Base-by-base conservation (phyloP, 2,113 vertebrate species). In the Rhodinocichla rosea region DNA sequence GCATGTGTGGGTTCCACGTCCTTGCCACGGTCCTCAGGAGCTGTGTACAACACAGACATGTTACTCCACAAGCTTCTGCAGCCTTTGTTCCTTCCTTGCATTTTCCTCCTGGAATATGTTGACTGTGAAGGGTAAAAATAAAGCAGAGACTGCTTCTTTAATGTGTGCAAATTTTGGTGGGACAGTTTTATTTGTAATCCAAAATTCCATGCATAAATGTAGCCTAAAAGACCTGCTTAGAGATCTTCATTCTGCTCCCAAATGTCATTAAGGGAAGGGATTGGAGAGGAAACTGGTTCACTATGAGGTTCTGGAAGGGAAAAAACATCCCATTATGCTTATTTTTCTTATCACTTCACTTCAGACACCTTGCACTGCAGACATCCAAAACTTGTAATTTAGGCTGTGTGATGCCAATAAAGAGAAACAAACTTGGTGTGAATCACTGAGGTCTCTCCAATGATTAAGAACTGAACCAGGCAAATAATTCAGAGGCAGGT, bases 321-420 rank as follows among this genome's bases (percentile, higher is more conserved):
- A 92, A 92, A 94, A 94, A 87, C 69, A 92, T 87, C 69, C 96
- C 60, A 94, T 89, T 81, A 83, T 87, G 94, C 94, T 97, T 95
- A 91, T 94, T 97, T 93, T 91, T 64, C 95, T 93, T 94, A 96
- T 94, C 96, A 93, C 92, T 95, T 89, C 86, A 80, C 83, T 96
- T 95, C 96, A 96, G 94, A 92, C 91, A 96, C 76, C 89, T 89
- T 75, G 83, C 68, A 84, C 78, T 81, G 60, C 86, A 95, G 71
- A 87, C 80, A 71, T n/a, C 73, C 80, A 69, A 89, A 90, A 52
- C 76, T 59, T 68, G 59, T 55, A 65, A 94, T 95, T 92, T 56
- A 65, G 78, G 65, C 80, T 81, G 80, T 67, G 78, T 37, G 65
- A 75, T 59, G 85, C 28, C 67, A 91, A 83, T 57, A 76, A 73